A percentile compares a stretch with the other conserved stretches of the same genome.
phyloP scores from a whole-genome alignment of 23 tunicate genomes.

The Oikopleura albicans region DNA sequence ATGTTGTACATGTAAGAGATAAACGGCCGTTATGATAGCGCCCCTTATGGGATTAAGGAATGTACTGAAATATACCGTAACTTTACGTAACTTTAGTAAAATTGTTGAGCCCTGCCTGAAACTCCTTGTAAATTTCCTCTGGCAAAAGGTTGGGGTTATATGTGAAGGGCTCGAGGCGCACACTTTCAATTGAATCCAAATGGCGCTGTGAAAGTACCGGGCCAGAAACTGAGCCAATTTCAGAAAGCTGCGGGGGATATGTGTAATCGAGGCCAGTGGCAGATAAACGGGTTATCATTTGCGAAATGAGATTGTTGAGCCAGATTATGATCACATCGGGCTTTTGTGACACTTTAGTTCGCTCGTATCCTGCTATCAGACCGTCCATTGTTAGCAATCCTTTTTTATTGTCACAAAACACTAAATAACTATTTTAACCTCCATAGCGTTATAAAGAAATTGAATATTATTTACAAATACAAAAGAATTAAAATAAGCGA shows the following conservation, averaged over 20 bases:
- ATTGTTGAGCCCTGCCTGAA: no score
- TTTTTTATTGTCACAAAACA: background rate
- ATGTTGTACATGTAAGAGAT: no score
- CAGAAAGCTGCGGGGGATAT: background rate
- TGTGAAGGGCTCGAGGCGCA: background rate
- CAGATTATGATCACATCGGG: background rate
- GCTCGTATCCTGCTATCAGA: background rate
- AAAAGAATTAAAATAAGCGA: no score
- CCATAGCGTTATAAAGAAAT: no score
- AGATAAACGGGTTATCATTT: background rate
- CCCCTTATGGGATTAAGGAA: no score
- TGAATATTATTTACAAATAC: no score
- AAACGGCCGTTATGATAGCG: no score
- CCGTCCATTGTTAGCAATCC: conserved; percentile 9
- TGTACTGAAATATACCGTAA: no score
- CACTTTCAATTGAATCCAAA: background rate
- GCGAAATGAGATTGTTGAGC: background rate
- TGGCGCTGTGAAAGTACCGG: background rate
- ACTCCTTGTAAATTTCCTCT: no score
- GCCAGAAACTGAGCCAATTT: background rate
- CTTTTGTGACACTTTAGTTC: background rate
- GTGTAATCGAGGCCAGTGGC: background rate
- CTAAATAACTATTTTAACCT: background rate
- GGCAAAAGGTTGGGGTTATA: background rate
- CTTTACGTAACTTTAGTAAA: no score